phyloP scores from a whole-genome alignment of 2,888 invertebrate genomes.

The Nomada flava region DNA sequence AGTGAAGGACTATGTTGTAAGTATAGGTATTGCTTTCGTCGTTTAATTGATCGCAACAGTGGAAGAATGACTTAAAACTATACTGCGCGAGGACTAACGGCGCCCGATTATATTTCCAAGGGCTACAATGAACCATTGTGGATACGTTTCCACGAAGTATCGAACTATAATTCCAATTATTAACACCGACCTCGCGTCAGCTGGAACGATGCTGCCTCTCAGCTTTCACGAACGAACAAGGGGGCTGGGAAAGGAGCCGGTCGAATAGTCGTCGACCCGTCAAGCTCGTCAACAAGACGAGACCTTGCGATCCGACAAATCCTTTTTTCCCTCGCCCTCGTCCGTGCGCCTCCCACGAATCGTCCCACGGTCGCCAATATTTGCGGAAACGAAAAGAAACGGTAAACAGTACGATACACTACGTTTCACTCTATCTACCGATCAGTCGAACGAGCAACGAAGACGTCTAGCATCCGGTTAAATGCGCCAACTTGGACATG shows the following conservation, averaged over 20 bases:
- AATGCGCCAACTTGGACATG: conserved; percentile 15
- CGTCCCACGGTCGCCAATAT: conserved; percentile 73
- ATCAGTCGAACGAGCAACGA: conserved; percentile 2
- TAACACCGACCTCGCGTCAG: neutral
- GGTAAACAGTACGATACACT: conserved; percentile 56
- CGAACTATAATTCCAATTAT: conserved; percentile 1
- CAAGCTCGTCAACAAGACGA: conserved; percentile 27
- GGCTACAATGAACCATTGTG: neutral
- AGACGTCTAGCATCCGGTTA: conserved; percentile 10
- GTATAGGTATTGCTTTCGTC: neutral
- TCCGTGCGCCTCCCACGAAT: conserved; percentile 64
- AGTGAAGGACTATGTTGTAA: neutral
- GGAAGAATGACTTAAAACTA: neutral
- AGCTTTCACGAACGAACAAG: neutral
- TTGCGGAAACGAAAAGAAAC: conserved; percentile 71
- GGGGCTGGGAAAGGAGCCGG: neutral
- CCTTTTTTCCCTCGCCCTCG: conserved; percentile 9
- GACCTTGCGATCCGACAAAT: conserved; percentile 33
- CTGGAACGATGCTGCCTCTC: neutral
- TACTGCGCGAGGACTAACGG: neutral
- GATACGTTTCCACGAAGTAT: neutral
- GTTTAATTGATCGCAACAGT: too few relatives aligned
- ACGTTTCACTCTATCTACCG: neutral
- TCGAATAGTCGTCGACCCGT: conserved; percentile 9
- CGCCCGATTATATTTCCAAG: neutral